Base-by-base conservation (phyloP, 2,797 vertebrate genomes). In the Scarus forsteni region DNA sequence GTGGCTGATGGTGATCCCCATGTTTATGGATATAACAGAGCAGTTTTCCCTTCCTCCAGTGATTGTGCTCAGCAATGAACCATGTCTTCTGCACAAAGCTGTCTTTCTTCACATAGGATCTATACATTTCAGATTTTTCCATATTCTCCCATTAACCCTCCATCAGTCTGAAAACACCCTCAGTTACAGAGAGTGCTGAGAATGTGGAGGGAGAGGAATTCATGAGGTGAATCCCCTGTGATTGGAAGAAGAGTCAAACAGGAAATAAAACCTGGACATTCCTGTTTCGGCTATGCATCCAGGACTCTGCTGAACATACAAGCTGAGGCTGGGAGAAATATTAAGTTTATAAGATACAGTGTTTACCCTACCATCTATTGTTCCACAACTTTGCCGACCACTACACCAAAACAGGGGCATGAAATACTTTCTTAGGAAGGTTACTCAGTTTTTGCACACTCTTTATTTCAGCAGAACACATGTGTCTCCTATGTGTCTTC, bases 231-330 rank as follows among this genome's bases (percentile, higher is more conserved):
- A 81, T 81, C 79, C 66, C 77, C 43, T 38, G 66, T 79, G 80
- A 86, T 78, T 77, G 75, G 68, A 51, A 39, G 68, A 66, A 46
- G 63, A 74, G 71, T 67, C 73, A 10, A 48, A 79, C 81, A 83
- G 91, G 89, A 88, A 90, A 85, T 85, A 88, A 80, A 86, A 88
- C 45, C 73, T 83, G 87, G 73, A 81, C 81, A 84, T 90, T 89
- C 86, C 81, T 79, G 79, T 85, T 64, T 65, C 50, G 79, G 65
- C 52, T 67, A 48, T 0, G 27, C 58, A 63, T 81, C 72, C 45
- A 66, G 60, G 40, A 8, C 60, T 66, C 45, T 6, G 45, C 61
- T 52, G 74, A 77, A 78, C 27, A 27, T 27, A 27, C 27, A 27
- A 27, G 27, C 27, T 27, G 27, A 27, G 27, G 27, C 27, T 27